Evolutionary conservation across 2,888 invertebrate genomes (phyloP).

Genomic region (Xestia c-nigrum): DNA sequence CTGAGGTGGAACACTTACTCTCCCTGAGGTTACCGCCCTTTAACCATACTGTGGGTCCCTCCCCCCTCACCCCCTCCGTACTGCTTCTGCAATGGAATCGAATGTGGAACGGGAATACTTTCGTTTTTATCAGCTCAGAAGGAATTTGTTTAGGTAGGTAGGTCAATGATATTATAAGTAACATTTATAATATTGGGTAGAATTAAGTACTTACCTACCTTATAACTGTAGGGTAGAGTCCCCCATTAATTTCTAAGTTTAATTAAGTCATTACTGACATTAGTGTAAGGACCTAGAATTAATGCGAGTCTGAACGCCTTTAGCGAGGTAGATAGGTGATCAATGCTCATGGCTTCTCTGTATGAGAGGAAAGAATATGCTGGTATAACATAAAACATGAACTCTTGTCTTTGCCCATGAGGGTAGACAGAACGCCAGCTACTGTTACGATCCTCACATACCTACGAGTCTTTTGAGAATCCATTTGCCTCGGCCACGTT

Average conservation of each 20-base stretch:
- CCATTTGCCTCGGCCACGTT: too few species aligned
- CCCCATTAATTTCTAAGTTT: not conserved
- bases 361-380: not conserved
- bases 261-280: not conserved
- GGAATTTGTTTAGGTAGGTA: not conserved
- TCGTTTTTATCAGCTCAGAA: slow-evolving; percentile 12
- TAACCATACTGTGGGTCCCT: slow-evolving; percentile 16
- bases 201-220: too few species aligned
- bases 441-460: too few species aligned
- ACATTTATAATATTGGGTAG: not conserved
- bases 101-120: slow-evolving; percentile 28
- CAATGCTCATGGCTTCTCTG: not conserved
- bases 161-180: too few species aligned
- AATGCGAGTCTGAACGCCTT: not conserved
- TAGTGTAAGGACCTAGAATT: not conserved
- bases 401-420: too few species aligned
- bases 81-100: not conserved
- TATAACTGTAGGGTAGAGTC: not conserved
- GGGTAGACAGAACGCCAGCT: too few species aligned
- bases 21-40: slow-evolving; percentile 69
- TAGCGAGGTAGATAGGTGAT: not conserved
- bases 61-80: not conserved
- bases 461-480: too few species aligned
- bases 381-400: not conserved
- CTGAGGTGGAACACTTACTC: slow-evolving; percentile 43